Evolutionary conservation across 2,888 invertebrate species (phyloP).

Genomic region (Apodemia duryi): DNA sequence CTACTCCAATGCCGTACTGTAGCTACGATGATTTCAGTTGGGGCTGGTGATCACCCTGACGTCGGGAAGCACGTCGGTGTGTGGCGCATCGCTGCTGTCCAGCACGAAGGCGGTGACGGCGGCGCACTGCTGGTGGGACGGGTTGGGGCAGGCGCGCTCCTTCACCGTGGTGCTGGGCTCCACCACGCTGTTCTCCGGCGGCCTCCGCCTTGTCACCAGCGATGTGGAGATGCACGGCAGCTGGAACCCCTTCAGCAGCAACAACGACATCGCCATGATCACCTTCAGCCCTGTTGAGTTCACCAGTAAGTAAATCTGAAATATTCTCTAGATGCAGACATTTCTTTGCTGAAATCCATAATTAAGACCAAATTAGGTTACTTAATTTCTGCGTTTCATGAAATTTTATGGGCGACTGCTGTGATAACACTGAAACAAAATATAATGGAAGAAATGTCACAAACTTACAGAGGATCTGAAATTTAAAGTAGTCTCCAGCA

Average conservation of each 20-base stretch:
- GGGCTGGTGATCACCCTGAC: slow-evolving; percentile 25
- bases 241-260: slow-evolving; percentile 21
- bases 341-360: too few relatives aligned
- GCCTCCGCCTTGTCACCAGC: slow-evolving; percentile 25
- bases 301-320: slow-evolving; percentile 25
- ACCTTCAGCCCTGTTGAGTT: slow-evolving; percentile 21
- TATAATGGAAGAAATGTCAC: too few relatives aligned
- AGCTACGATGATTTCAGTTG: slow-evolving; percentile 16
- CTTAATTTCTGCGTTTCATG: too few relatives aligned
- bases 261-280: slow-evolving; percentile 32
- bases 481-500: too few relatives aligned
- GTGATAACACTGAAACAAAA: too few relatives aligned
- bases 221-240: slow-evolving; percentile 24
- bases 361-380: too few relatives aligned
- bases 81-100: slow-evolving; percentile 49
- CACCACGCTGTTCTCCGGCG: slow-evolving; percentile 26
- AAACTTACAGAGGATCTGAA: too few relatives aligned
- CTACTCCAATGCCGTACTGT: too few relatives aligned
- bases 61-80: slow-evolving; percentile 24
- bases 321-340: too few relatives aligned
- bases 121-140: slow-evolving; percentile 70
- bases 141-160: slow-evolving; percentile 32
- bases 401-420: too few relatives aligned
- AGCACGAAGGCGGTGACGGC: slow-evolving; percentile 55
- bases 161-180: slow-evolving; percentile 31